Evolutionary conservation across 2,888 invertebrate species (phyloP).

Genomic region (Brachycybe producta): DNA sequence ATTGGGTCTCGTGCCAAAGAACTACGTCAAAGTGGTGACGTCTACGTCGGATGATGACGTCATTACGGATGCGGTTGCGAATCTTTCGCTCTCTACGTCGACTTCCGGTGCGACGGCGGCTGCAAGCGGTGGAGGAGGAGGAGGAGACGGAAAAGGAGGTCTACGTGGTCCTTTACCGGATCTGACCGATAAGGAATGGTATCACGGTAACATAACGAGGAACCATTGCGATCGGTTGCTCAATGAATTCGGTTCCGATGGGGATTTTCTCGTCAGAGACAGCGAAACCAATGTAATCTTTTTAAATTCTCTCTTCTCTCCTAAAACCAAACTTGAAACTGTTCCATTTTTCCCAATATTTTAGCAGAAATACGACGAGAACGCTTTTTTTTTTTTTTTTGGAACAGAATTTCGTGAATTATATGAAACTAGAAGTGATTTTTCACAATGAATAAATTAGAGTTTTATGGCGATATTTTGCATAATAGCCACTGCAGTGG

Average conservation of each 20-base stretch:
- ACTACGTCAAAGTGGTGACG: constrained; percentile 62
- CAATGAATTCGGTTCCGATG: constrained; percentile 89
- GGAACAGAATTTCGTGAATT: too few relatives aligned
- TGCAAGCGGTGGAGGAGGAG: constrained; percentile 5
- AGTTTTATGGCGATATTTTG: too few relatives aligned
- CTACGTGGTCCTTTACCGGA: constrained; percentile 52
- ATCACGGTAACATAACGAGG: constrained; percentile 89
- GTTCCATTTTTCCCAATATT: too few relatives aligned
- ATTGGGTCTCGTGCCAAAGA: constrained; percentile 86
- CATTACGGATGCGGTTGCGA: constrained; percentile 4
- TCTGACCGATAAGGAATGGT: constrained; percentile 80
- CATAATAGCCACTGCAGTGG: too few relatives aligned
- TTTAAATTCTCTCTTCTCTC: too few relatives aligned
- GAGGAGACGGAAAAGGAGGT: constrained; percentile 6
- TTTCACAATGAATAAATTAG: too few relatives aligned
- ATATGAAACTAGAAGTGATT: too few relatives aligned
- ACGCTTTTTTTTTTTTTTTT: too few relatives aligned
- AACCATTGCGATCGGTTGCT: constrained; percentile 92
- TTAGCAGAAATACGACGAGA: too few relatives aligned
- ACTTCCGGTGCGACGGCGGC: constrained; percentile 8
- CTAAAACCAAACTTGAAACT: too few relatives aligned
- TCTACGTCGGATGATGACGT: too few relatives aligned
- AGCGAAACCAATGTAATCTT: constrained; percentile 93
- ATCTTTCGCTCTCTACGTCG: constrained; percentile 19
- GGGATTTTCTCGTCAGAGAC: constrained; percentile 96